These are phyloP conservation scores for Apodemia duryi DNA, from an alignment of 2,888 invertebrate species.

Conservation along the genomic window DNA sequence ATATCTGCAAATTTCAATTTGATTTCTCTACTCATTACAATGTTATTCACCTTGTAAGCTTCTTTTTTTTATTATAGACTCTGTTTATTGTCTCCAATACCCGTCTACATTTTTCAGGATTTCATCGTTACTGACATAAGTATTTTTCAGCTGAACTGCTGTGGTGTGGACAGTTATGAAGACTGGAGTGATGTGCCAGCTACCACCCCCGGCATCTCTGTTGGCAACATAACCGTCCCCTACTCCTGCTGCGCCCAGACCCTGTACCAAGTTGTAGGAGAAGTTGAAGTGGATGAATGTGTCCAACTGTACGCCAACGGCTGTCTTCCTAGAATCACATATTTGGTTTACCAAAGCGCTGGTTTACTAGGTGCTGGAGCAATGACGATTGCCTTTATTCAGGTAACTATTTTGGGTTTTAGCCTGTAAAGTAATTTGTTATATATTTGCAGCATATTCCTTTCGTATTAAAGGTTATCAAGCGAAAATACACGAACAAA, in stretches of 20 bases:
- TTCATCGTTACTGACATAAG: background rate
- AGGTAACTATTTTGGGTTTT: conserved; percentile 66
- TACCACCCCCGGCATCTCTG: conserved; percentile 46
- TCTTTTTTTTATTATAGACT: too few species aligned
- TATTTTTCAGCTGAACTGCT: conserved; percentile 81
- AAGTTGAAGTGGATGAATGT: conserved; percentile 46
- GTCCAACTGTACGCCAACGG: conserved; percentile 72
- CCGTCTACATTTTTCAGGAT: too few species aligned
- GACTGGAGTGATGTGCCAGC: conserved; percentile 78
- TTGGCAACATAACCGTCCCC: conserved; percentile 73
- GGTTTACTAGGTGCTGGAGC: conserved; percentile 86
- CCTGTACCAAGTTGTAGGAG: conserved; percentile 35
- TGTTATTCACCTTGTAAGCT: too few species aligned
- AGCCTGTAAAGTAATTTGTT: too few species aligned
- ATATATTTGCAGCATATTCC: too few species aligned
- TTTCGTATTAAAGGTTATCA: too few species aligned
- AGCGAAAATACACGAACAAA: too few species aligned
- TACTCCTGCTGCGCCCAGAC: conserved; percentile 79
- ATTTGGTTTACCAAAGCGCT: conserved; percentile 84
- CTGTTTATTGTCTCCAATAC: too few species aligned
- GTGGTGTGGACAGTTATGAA: conserved; percentile 80
- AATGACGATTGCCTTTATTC: conserved; percentile 88
- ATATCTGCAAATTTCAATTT: too few species aligned
- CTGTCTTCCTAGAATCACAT: conserved; percentile 80
- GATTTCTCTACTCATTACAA: too few species aligned